Evolutionary conservation across 2,888 invertebrate genomes (phyloP).

Genomic region (Agriopis marginaria): DNA sequence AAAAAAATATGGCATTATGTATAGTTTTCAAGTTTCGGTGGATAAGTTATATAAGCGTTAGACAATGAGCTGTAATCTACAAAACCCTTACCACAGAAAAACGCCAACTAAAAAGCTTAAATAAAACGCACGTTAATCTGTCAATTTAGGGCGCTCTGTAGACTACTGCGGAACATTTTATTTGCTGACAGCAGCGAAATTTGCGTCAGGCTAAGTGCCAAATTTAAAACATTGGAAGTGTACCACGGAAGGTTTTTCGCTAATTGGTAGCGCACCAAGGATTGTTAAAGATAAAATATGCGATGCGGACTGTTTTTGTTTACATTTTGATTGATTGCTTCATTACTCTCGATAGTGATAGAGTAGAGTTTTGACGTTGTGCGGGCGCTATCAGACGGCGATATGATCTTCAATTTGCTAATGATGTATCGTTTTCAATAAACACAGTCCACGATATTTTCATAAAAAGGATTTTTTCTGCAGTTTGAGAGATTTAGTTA

Average conservation of each 20-base stretch:
- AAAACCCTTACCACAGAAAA: neutral
- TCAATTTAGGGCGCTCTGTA: slow-evolving; percentile 74
- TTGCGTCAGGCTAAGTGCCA: slow-evolving; percentile 86
- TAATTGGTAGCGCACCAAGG: slow-evolving; percentile 81
- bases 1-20: too few relatives aligned
- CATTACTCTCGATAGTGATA: slow-evolving; percentile 69
- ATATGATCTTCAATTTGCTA: slow-evolving; percentile 30
- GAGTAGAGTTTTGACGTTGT: slow-evolving; percentile 40
- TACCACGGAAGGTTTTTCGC: slow-evolving; percentile 80
- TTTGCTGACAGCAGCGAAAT: slow-evolving; percentile 82
- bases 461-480: neutral
- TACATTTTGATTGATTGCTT: slow-evolving; percentile 82
- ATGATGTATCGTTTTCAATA: slow-evolving; percentile 28
- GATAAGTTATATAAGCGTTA: too few relatives aligned
- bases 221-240: slow-evolving; percentile 81
- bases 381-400: slow-evolving; percentile 5
- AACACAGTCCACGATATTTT: neutral
- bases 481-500: too few relatives aligned
- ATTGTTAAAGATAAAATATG: slow-evolving; percentile 86
- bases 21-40: too few relatives aligned
- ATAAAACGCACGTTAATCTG: slow-evolving; percentile 64
- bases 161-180: slow-evolving; percentile 80
- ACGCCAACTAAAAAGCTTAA: slow-evolving; percentile 62
- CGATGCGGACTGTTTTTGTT: slow-evolving; percentile 82
- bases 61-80: too few relatives aligned